These are phyloP conservation scores for Etheostoma spectabile DNA, from an alignment of 2,113 vertebrate species.

Conservation along the genomic window DNA sequence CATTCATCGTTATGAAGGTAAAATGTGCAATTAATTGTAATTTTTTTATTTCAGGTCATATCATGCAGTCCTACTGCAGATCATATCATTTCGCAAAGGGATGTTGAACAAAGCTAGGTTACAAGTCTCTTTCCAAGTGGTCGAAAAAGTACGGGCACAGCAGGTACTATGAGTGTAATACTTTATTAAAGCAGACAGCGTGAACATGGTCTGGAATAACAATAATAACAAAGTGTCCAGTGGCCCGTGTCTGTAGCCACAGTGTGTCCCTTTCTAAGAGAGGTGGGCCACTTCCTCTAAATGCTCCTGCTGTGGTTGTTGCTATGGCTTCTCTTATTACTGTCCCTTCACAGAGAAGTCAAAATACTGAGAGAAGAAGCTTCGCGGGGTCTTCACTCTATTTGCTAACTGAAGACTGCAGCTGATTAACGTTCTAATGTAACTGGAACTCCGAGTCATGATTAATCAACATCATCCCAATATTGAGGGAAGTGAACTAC, in stretches of 20 bases:
- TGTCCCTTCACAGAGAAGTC: neutral
- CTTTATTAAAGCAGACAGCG: neutral
- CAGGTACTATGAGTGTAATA: neutral
- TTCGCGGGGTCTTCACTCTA: no score
- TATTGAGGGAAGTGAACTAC: neutral
- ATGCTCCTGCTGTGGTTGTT: neutral
- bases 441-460: no score
- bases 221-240: slow-evolving; percentile 3
- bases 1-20: no score
- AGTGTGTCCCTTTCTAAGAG: slow-evolving; percentile 43
- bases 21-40: no score
- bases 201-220: slow-evolving; percentile 22
- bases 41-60: no score
- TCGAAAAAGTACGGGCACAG: neutral
- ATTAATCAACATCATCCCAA: neutral
- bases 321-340: neutral
- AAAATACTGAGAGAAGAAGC: neutral
- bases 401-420: neutral
- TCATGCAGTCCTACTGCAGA: no score
- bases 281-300: slow-evolving; percentile 53
- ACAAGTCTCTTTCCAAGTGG: neutral
- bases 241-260: neutral
- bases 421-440: neutral
- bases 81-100: neutral
- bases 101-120: neutral